Base-by-base conservation (phyloP, 2,797 vertebrate genomes). In the Graptemys geographica region DNA sequence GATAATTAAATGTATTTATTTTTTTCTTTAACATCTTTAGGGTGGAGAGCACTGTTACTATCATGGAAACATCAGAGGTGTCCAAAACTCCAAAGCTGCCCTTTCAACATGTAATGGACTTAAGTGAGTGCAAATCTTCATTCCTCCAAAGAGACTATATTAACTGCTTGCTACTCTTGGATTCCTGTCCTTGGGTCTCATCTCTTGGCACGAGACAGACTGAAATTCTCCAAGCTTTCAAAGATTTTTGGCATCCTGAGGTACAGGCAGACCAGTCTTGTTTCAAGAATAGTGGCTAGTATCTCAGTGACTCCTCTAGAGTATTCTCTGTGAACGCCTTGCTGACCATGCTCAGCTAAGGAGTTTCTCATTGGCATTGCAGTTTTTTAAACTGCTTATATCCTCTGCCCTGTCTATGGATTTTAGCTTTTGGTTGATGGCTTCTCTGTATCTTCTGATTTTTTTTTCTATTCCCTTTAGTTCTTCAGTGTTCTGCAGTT, bases 1-100 rank as follows among this genome's bases (percentile, higher is more conserved):
- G n/a, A 92, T 91, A 81, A 69, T 85, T 9, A 55, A 9, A 53
- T 44, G 6, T 92, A 11, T 12, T 90, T 56, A 27, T 25, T 72
- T 94, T 83, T n/a, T 86, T 92, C 93, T 85, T 81, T 83, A 89
- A 95, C 8, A 84, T 51, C 90, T 80, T 79, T 90, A 99, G 99
- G 99, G 99, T 9, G 99, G 99, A 96, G 99, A 99, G 85, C 99
- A 99, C 97, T 99, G 99, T 96, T 99, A 99, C 97, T 99, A 99
- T 97, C 99, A 99, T 4, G 99, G 99, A 88, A 98, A 98, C 97
- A 98, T 99, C 98, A 99, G 99, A 98, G 99, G 99, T 44, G 97
- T 98, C 83, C 96, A 98, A 87, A 96, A 98, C 90, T 99, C 99
- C 96, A 99, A 92, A 89, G 99, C 97, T 90, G 99, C 99, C 93